phyloP scores from a whole-genome alignment of 2,113 vertebrate species.

The Ceyx melanurus region DNA sequence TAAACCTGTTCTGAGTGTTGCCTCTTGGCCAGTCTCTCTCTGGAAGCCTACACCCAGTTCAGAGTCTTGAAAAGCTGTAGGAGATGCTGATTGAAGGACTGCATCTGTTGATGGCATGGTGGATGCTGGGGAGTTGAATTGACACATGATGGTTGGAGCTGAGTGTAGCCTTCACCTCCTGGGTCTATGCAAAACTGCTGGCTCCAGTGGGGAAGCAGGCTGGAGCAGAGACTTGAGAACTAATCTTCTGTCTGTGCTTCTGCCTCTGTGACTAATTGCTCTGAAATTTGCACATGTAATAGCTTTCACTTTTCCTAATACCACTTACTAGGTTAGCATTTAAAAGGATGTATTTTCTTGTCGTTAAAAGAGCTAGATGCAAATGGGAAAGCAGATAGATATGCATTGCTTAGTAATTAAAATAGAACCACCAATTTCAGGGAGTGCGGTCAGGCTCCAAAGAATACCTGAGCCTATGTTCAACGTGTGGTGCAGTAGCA shows the following conservation, averaged over 20 bases:
- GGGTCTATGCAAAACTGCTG: background rate
- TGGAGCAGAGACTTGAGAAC: background rate
- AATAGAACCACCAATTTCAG: background rate
- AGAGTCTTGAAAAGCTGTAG: background rate
- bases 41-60: background rate
- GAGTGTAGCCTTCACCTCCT: background rate
- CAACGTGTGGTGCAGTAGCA: background rate
- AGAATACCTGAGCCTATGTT: background rate
- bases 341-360: constrained; percentile 21
- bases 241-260: constrained; percentile 26
- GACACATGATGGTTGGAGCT: background rate
- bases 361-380: background rate
- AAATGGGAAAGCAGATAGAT: background rate
- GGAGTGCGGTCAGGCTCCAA: background rate
- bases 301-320: constrained; percentile 1
- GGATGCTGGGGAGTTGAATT: background rate
- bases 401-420: background rate
- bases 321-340: constrained; percentile 15
- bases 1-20: background rate
- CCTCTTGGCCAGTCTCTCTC: background rate
- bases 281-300: constrained; percentile 6
- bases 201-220: background rate
- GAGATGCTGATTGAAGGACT: background rate
- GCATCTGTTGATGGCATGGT: background rate
- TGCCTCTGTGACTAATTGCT: constrained; percentile 38